Base-by-base conservation (phyloP, 30 jellyfish, hydroid and myxozoan genomes). In the Aurelia sp. region DNA sequence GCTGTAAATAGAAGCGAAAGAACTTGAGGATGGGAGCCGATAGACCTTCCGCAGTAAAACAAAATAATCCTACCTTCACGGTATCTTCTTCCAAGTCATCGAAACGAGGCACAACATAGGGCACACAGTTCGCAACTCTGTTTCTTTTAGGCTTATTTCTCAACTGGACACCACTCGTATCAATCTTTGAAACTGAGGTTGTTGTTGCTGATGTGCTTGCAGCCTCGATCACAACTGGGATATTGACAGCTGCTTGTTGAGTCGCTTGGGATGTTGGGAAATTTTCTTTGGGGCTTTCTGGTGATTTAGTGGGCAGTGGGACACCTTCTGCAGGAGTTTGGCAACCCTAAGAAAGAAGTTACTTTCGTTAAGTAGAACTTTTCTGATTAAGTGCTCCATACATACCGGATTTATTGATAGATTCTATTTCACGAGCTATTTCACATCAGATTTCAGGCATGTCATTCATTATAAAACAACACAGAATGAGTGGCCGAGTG, bases 311-410 rank as follows among this genome's bases (percentile, higher is more conserved):
- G 21, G 82, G 91, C 50, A 92, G 53, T 8, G 85, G 83, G 7
- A 88, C 98, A 55, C 94, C 84, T 63, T 92, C 98, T 0, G 91
- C 92, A 0, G 98, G 98, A 2, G 98, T 92, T 30, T 92, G 98
- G 87, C 90, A 86, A 17, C 98, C 98, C 98, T 92, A 44, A 44
- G 55, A 5, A 8, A 44, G 55, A 44, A 44, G 55, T 44, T 44
- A 4, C 55, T 8, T 27, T 44, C 0, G 55, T 44, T 7, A 44
- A 44, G 2, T 27, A 27, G 2, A 27, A 27, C 2, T 27, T 2
- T 27, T 27, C 1, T 27, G 33, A 27, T 27, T 27, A 27, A 27
- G 2, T 0, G 33, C 33, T 27, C 33, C 33, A 27, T 27, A 27
- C 33, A 27, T 27, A 27, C 33, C 33, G 33, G 33, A 2, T 27